These are phyloP conservation scores for Epinotia nisella DNA, from an alignment of 2,888 invertebrate species.

Conservation along the genomic window DNA sequence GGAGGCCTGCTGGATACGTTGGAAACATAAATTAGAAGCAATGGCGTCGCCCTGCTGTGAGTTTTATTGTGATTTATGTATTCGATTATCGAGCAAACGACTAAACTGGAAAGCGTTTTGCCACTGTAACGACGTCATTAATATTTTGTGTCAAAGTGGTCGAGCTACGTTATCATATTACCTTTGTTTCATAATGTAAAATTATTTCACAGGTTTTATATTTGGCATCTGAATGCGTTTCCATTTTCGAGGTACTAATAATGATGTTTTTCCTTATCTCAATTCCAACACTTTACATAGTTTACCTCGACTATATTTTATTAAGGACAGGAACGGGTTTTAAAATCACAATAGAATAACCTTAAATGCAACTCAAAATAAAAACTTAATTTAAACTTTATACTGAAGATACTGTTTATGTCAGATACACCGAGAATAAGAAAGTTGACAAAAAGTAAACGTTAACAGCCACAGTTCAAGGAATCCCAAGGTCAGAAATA, in stretches of 20 bases:
- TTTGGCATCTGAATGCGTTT: not conserved
- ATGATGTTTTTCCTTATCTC: not conserved
- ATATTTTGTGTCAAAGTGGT: slow-evolving; percentile 57
- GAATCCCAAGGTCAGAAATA: too few species aligned
- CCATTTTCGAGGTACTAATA: not conserved
- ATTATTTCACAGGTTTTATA: slow-evolving; percentile 40
- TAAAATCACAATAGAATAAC: too few species aligned
- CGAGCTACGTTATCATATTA: slow-evolving; percentile 50
- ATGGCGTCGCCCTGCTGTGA: slow-evolving; percentile 67
- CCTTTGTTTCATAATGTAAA: slow-evolving; percentile 45
- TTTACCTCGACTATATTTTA: too few species aligned
- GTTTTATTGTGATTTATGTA: slow-evolving; percentile 75
- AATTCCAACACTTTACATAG: too few species aligned
- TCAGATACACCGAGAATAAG: too few species aligned
- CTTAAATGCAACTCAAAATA: too few species aligned
- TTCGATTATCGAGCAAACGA: slow-evolving; percentile 73
- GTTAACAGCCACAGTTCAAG: too few species aligned
- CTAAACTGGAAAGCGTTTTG: slow-evolving; percentile 67
- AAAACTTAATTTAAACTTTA: too few species aligned
- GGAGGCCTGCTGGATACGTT: slow-evolving; percentile 50
- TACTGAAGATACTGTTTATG: too few species aligned
- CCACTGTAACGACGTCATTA: slow-evolving; percentile 66
- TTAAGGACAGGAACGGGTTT: too few species aligned
- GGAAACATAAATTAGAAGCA: slow-evolving; percentile 65
- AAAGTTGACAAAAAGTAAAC: too few species aligned